Base-by-base conservation (phyloP, 1,140 invertebrate genomes). In the Drosophila grimshawi region DNA sequence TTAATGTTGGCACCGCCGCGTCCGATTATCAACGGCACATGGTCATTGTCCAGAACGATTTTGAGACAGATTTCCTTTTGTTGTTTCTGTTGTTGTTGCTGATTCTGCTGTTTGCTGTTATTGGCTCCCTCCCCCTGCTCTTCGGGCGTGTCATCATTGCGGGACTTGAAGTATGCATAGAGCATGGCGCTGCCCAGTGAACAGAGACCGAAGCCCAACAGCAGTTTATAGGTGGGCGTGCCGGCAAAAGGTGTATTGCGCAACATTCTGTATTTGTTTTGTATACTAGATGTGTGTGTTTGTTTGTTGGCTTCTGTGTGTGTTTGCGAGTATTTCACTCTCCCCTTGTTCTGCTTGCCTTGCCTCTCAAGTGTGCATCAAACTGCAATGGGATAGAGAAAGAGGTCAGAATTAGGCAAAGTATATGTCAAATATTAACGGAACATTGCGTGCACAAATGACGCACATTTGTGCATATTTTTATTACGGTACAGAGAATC, bases 1-100 rank as follows among this genome's bases (percentile, higher is more conserved):
- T 95, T 96, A 41, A 97, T 94, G 73, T 94, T 95, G 7, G 92
- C 91, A 5, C 96, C 96, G 68, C 93, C 94, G 72, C 95, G 93
- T 62, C 96, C 96, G 92, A 95, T 95, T 62, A 92, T 80, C 7
- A 92, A 59, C 19, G 92, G 90, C 64, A 92, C 80, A 77, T 92
- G 90, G 49, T 92, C 88, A 63, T 92, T 92, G 39, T 81, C 72
- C 51, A 92, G 79, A 4, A 83, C 66, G 11, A 92, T 80, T 78
- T 91, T 82, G 2, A 91, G 49, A 11, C 80, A 82, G 32, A 85
- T 71, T 51, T 92, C 88, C 70, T 92, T 91, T 43, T 75, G 41
- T 29, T 35, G 62, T 19, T 68, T 43, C 46, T 62, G 56, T 11
- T 66, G 65, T 10, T 56, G 27, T 27, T 67, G 33, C 27, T 52